These are phyloP conservation scores for Elephas maximus DNA, from an alignment of 2,113 vertebrate species.

Conservation along the genomic window DNA sequence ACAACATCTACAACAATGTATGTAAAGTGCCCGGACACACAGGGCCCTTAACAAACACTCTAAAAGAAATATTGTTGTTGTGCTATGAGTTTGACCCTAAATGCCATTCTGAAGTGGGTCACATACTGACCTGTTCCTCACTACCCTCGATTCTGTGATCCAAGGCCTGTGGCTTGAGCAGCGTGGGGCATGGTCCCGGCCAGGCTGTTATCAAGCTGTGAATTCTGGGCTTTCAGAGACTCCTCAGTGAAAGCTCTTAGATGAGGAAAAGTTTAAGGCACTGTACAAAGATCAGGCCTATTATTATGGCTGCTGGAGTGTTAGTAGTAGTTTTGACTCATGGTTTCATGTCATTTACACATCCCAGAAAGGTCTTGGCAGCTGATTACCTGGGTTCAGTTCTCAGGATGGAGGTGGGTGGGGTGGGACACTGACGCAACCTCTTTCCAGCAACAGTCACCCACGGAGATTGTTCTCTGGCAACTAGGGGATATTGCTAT, in stretches of 20 bases:
- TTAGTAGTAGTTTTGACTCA: neutral
- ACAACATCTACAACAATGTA: neutral
- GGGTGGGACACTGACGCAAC: neutral
- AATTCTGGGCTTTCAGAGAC: neutral
- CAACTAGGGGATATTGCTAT: neutral
- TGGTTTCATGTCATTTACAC: neutral
- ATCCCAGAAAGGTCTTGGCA: neutral
- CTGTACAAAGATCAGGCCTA: neutral
- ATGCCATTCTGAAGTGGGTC: neutral
- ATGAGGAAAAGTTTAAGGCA: neutral
- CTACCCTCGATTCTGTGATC: neutral
- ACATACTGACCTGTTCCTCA: neutral
- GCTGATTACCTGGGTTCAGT: neutral
- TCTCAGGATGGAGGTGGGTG: neutral
- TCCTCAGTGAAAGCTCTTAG: neutral
- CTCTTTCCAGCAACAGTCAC: neutral
- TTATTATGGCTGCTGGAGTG: neutral
- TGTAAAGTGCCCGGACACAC: neutral
- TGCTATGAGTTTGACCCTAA: neutral
- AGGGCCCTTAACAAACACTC: neutral
- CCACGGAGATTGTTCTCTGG: neutral
- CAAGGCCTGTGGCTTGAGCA: neutral
- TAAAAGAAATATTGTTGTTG: neutral
- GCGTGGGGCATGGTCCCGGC: neutral
- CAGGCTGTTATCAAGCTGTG: neutral